phyloP scores from a whole-genome alignment of 2,113 vertebrate species.

The Donacobius atricapilla region DNA sequence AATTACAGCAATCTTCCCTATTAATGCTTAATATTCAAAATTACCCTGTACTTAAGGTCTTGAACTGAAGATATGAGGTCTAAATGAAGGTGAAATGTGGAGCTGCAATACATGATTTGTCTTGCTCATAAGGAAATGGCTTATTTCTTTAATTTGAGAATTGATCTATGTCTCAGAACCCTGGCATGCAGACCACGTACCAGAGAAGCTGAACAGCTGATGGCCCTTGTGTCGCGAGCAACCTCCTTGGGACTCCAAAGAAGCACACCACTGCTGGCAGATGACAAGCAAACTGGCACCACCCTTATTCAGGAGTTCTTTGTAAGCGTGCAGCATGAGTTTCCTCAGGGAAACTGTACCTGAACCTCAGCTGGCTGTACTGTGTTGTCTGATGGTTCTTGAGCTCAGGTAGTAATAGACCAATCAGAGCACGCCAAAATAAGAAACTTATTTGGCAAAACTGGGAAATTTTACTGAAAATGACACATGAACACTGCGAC shows the following conservation, averaged over 20 bases:
- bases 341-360: background rate
- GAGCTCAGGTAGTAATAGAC: background rate
- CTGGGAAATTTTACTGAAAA: background rate
- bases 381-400: background rate
- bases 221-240: background rate
- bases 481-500: background rate
- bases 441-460: background rate
- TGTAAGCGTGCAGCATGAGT: fast-evolving
- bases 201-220: background rate
- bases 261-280: background rate
- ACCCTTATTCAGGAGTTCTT: background rate
- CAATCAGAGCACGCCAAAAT: background rate
- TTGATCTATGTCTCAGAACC: background rate
- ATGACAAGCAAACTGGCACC: background rate
- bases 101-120: background rate
- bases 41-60: conserved; percentile 10
- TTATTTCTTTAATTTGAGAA: background rate
- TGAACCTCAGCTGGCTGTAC: background rate
- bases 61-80: background rate
- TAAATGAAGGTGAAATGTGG: background rate
- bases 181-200: background rate
- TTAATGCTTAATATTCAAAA: conserved; percentile 35
- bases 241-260: background rate
- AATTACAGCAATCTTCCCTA: conserved; percentile 20
- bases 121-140: background rate